These are phyloP conservation scores for Forbesichthys papilliferus DNA, from an alignment of 2,113 vertebrate species.

Conservation along the genomic window DNA sequence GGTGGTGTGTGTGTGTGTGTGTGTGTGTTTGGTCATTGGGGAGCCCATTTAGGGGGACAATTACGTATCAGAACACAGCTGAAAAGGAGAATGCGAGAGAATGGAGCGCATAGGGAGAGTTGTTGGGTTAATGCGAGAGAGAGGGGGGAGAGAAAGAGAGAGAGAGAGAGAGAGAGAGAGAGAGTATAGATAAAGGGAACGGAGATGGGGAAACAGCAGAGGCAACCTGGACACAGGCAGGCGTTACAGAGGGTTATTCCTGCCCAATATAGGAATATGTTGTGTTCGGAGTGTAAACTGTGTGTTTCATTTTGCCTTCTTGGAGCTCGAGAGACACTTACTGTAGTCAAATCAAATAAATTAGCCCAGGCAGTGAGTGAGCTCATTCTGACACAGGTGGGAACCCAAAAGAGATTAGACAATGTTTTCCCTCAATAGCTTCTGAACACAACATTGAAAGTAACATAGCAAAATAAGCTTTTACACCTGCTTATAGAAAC, in stretches of 20 bases:
- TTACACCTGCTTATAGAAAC: conserved; percentile 10
- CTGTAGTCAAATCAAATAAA: conserved; percentile 49
- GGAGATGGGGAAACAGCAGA: background rate
- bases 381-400: conserved; percentile 46
- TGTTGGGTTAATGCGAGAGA: too few relatives aligned
- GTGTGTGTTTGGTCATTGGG: conserved; percentile 3
- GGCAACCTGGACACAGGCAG: background rate
- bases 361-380: conserved; percentile 39
- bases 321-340: conserved; percentile 25
- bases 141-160: too few relatives aligned
- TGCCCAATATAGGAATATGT: conserved; percentile 30
- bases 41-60: too few relatives aligned
- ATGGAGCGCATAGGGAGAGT: too few relatives aligned
- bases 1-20: conserved; percentile 32
- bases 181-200: too few relatives aligned
- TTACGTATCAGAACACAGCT: too few relatives aligned
- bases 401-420: conserved; percentile 25
- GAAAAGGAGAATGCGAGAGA: too few relatives aligned
- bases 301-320: conserved; percentile 49
- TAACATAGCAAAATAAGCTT: background rate
- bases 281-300: conserved; percentile 43
- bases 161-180: too few relatives aligned
- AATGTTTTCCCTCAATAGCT: background rate
- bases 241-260: conserved; percentile 2
- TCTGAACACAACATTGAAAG: conserved; percentile 22